Base-by-base conservation (phyloP, 2,113 vertebrate genomes). In the Caretta caretta region DNA sequence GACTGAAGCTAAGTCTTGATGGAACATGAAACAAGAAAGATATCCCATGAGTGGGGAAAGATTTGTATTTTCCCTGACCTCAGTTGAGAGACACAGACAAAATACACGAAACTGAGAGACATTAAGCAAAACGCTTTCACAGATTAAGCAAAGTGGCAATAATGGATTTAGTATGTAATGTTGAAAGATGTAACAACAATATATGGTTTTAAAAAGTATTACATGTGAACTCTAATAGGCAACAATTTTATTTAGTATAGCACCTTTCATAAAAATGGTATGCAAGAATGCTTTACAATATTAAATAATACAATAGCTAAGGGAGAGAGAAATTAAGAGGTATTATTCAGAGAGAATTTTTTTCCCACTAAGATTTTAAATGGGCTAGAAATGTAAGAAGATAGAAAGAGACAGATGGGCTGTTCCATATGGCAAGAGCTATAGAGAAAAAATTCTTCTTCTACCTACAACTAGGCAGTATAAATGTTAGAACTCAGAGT, bases 41-140 rank as follows among this genome's bases (percentile, higher is more conserved):
- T 76, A 95, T 22, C 3, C 51, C 76, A 24, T 0, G 11, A 95
- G 54, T 84, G 65, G 91, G 48, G 42, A 89, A 89, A 92, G 85
- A 85, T 82, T 90, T 93, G 86, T 50, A 91, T 95, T 90, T 96
- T 93, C 14, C 46, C 78, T 95, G 83, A 86, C 89, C 75, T 88
- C 84, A 54, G 16, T 84, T 62, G 27, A 42, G 31, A 79, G 84
- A 54, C 76, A 94, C 4, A 90, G 83, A 94, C 59, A 80, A 96
- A 31, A 10, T 62, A 84, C 3, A 49, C 59, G 42, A 51, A 95
- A 92, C 49, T 84, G 83, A 90, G 75, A 89, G 27, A 11, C 25
- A 93, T 86, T 91, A 91, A 86, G 31, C 6, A 88, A 92, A 92
- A 76, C 20, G 2, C 88, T 96, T 59, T 57, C 38, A 69, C 42